A percentile compares a stretch with the other conserved stretches of the same genome.
Conservation (phyloP, 2,888 invertebrate genomes). For the Heliconius aoede region DNA sequence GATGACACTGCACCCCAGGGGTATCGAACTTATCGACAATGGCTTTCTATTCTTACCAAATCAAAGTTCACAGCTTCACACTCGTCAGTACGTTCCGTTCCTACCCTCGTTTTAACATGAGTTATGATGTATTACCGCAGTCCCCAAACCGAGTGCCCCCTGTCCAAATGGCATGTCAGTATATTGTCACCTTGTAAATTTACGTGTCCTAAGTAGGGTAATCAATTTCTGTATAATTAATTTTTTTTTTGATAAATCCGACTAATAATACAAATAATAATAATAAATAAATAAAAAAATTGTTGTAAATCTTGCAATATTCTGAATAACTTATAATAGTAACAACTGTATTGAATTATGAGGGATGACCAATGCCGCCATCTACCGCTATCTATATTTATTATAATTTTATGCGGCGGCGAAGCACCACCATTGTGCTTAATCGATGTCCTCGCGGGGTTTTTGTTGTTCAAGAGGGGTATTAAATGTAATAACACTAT, state of each 20-base stretch:
- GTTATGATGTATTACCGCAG: slow-evolving; percentile 75
- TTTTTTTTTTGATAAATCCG: no score
- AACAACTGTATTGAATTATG: slow-evolving; percentile 29
- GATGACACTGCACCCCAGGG: slow-evolving; percentile 58
- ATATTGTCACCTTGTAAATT: slow-evolving; percentile 78
- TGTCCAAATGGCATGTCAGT: slow-evolving; percentile 76
- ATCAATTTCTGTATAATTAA: neutral
- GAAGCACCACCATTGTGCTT: slow-evolving; percentile 69
- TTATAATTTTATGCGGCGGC: slow-evolving; percentile 82
- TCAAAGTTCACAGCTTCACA: slow-evolving; percentile 69
- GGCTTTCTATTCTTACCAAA: slow-evolving; percentile 65
- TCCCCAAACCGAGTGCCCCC: slow-evolving; percentile 70
- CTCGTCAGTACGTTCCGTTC: slow-evolving; percentile 61
- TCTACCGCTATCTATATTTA: slow-evolving; percentile 66
- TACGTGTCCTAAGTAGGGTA: slow-evolving; percentile 61
- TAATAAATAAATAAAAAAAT: no score
- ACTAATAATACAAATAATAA: neutral
- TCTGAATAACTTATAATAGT: neutral
- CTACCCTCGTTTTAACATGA: slow-evolving; percentile 72
- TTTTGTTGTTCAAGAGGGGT: slow-evolving; percentile 71
- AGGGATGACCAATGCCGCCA: slow-evolving; percentile 57
- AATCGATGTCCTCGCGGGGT: slow-evolving; percentile 75
- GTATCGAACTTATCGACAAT: slow-evolving; percentile 60
- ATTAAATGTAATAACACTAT: slow-evolving; percentile 66
- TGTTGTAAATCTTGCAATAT: neutral